Evolutionary conservation across 2,797 vertebrate species (phyloP), one percentile per base, ranked within the genome.

Genomic region (Phylloscopus collybita): DNA sequence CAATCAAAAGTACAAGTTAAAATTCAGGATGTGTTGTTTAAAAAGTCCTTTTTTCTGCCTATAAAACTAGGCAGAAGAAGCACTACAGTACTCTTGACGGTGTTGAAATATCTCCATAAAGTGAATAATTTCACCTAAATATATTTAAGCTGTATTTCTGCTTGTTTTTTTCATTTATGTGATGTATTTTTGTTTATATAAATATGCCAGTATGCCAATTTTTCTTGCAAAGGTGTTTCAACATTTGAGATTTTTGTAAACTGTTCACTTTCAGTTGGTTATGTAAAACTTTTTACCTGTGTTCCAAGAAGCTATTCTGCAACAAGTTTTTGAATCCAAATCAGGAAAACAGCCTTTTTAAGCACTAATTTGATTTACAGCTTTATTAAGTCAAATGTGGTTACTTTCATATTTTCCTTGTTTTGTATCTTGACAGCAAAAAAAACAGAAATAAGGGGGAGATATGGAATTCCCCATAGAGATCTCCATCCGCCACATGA

Each of bases 381-480:
- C 5, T 70, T 42, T 78, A 50, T 74, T 65, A 80, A 87, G n/a
- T 56, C 26, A 78, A 65, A 23, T 40, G 4, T 1, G 3, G 34
- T 34, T 34, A 34, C 34, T 87, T 38, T 12, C 5, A 23, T 29
- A 21, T 73, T 75, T 86, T 76, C 32, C 25, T 87, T 47, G 1
- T 45, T 92, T 89, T 6, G 1, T 34, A 51, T 34, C 22, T 60
- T 70, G 23, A 51, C 26, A 57, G 5, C 1, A 71, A 73, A 60
- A 60, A 60, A 47, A 17, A 11, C 2, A 54, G 64, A 56, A 65
- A 16, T 1, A 2, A 11, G 9, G 0, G 1, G 4, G 4, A 4
- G 1, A 20, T 11, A 42, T 1, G 4, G 23, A 70, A 71, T 36
- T 22, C 34, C 16, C 11, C 14, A 9, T 42, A 21, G 70, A 80